Conservation (phyloP, 2,797 vertebrate genomes). For the Myiothlypis chrysogaster region DNA sequence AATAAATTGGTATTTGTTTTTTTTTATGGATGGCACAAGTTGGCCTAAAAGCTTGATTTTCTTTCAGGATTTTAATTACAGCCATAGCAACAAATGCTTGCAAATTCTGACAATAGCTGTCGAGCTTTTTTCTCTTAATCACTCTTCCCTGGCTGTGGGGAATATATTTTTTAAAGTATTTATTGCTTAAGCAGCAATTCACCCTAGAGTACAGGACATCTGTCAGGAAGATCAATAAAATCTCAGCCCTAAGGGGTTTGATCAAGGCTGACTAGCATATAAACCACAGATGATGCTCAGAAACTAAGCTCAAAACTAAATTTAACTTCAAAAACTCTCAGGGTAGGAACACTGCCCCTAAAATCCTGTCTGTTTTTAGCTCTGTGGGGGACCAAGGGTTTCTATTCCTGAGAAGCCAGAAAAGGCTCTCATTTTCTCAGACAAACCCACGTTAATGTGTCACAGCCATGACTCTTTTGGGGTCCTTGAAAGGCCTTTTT, state of each 20-base stretch:
- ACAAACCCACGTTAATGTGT: background rate
- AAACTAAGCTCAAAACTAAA: background rate
- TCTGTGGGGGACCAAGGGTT: background rate
- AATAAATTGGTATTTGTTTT: background rate
- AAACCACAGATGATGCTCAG: background rate
- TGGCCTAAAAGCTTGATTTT: conserved; percentile 13
- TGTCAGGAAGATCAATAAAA: background rate
- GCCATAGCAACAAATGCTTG: background rate
- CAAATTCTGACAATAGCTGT: background rate
- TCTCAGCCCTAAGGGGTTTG: background rate
- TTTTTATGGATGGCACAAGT: background rate
- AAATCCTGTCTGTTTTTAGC: background rate
- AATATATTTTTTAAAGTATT: background rate
- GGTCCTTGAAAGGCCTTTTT: background rate
- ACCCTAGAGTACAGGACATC: background rate
- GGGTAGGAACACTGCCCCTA: background rate
- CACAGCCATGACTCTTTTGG: background rate
- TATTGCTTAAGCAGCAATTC: background rate
- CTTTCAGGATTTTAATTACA: conserved; percentile 29
- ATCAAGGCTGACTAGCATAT: background rate
- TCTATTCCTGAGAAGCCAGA: background rate
- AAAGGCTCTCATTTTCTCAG: background rate
- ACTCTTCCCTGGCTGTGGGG: background rate
- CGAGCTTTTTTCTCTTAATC: background rate
- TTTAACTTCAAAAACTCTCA: background rate